Conservation (phyloP, 2,888 invertebrate genomes). For the Prosopocoilus inquinatus region DNA sequence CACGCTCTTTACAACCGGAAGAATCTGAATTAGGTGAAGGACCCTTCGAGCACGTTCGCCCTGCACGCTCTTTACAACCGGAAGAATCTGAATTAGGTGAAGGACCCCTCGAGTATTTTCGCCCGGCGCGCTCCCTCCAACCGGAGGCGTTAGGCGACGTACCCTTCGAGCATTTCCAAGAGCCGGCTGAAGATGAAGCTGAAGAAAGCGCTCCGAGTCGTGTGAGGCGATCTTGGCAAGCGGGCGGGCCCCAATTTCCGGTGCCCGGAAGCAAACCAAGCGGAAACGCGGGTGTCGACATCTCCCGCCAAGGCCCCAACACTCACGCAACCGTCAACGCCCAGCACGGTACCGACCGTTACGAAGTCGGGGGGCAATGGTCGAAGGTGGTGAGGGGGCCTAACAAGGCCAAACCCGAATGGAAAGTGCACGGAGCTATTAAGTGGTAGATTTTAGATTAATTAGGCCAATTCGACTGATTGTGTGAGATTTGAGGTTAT, state of each 20-base stretch:
- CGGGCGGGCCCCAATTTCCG: constrained; percentile 11
- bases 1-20: too few species aligned
- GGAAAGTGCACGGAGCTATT: constrained; percentile 3
- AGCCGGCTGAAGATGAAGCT: background rate
- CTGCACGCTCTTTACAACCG: too few species aligned
- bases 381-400: constrained; percentile 14
- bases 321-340: constrained; percentile 10
- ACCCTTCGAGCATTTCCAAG: too few species aligned
- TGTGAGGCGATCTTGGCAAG: constrained; percentile 8
- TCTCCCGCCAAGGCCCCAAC: constrained; percentile 5
- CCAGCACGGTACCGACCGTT: constrained; percentile 7
- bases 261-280: background rate
- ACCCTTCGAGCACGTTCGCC: too few species aligned
- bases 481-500: too few species aligned
- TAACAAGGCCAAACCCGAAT: constrained; percentile 13
- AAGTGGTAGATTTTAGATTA: constrained; percentile 5
- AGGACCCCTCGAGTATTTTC: too few species aligned
- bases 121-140: too few species aligned
- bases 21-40: too few species aligned
- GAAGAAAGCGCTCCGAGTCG: background rate
- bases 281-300: background rate
- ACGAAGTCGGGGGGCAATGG: constrained; percentile 12
- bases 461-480: too few species aligned
- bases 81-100: too few species aligned
- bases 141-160: background rate